Evolutionary conservation across 2,797 vertebrate genomes (phyloP).

Genomic region (Cetoscarus ocellatus): DNA sequence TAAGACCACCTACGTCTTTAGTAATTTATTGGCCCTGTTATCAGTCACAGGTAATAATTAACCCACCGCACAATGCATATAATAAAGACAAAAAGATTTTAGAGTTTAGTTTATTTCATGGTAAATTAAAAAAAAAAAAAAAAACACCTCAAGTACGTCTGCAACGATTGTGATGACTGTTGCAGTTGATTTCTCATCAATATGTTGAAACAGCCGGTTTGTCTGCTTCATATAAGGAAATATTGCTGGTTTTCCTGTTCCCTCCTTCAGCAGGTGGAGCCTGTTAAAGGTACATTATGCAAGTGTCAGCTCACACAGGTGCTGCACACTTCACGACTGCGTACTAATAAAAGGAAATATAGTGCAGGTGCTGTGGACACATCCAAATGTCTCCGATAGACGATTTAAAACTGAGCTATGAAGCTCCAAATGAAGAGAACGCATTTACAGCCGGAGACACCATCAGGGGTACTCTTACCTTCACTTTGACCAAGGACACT

Average conservation of each 20-base stretch:
- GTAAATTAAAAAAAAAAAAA: too few species aligned
- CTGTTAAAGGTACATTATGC: accelerated
- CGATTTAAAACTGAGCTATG: constrained; percentile 25
- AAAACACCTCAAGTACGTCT: too few species aligned
- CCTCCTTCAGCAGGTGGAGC: accelerated
- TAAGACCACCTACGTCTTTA: too few species aligned
- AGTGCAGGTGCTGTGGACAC: accelerated
- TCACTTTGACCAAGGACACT: constrained; percentile 87
- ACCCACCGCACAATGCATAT: too few species aligned
- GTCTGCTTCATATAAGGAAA: background rate
- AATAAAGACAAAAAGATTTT: too few species aligned
- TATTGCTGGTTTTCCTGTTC: background rate
- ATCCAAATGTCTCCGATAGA: constrained; percentile 57
- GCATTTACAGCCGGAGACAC: constrained; percentile 88
- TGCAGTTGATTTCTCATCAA: background rate
- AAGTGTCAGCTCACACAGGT: background rate
- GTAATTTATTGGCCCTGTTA: too few species aligned
- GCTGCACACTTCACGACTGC: background rate
- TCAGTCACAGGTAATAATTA: too few species aligned
- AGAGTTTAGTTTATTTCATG: too few species aligned
- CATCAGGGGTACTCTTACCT: constrained; percentile 85
- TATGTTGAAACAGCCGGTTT: background rate
- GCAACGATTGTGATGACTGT: too few species aligned
- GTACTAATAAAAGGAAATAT: accelerated
- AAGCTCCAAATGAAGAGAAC: constrained; percentile 61